Conservation (phyloP, 2,113 vertebrate genomes). For the Ochotona princeps region DNA sequence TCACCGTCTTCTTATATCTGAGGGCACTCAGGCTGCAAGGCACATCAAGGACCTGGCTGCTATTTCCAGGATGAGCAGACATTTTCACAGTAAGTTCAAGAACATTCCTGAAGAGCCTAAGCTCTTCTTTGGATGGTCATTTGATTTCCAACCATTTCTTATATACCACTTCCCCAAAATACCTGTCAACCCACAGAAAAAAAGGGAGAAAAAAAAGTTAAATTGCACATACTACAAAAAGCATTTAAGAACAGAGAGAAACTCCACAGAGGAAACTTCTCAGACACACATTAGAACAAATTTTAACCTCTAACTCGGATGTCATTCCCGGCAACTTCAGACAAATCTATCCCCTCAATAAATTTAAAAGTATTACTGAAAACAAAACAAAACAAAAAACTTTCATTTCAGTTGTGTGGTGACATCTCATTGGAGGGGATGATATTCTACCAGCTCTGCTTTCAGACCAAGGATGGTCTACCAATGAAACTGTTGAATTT, state of each 20-base stretch:
- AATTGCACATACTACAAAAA: background rate
- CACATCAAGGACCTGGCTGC: background rate
- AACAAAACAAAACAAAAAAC: background rate
- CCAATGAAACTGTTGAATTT: too few relatives aligned
- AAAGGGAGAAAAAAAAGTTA: constrained; percentile 27
- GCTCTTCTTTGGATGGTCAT: constrained; percentile 26
- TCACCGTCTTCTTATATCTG: background rate
- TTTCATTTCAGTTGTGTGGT: too few relatives aligned
- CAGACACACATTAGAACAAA: background rate
- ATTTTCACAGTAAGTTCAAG: constrained; percentile 72
- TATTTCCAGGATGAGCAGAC: constrained; percentile 59
- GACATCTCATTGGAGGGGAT: too few relatives aligned
- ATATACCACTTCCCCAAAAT: background rate
- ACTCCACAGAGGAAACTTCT: background rate
- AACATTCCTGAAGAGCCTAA: background rate
- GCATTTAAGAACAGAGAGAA: background rate
- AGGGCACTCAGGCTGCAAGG: background rate
- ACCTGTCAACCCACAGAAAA: constrained; percentile 60
- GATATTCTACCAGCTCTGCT: too few relatives aligned
- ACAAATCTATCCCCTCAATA: background rate
- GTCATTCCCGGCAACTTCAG: background rate
- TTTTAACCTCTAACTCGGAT: background rate
- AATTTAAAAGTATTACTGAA: background rate
- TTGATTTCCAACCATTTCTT: constrained; percentile 48
- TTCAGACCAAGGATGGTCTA: too few relatives aligned